Percentiles rank a stretch among this genome's conserved stretches.
Evolutionary conservation across 1,140 invertebrate species (phyloP).

Genomic region (Tetranychus urticae): DNA sequence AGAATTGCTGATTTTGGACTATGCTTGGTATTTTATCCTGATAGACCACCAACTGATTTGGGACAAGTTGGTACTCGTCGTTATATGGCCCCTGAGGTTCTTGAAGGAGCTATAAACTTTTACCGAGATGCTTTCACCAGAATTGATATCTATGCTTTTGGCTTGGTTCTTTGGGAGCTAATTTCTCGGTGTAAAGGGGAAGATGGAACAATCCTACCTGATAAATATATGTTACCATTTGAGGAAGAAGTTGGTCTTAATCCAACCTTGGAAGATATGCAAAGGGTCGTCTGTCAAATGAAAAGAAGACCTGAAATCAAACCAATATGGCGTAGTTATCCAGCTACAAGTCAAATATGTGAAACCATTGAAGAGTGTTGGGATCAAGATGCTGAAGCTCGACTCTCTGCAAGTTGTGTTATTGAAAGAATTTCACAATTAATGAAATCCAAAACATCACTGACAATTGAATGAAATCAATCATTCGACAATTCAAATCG

Average conservation of each 20-base stretch:
- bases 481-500: too few relatives aligned
- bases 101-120: conserved; percentile 94
- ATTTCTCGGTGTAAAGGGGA: conserved; percentile 33
- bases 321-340: conserved; percentile 56
- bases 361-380: conserved; percentile 93
- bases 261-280: conserved; percentile 89
- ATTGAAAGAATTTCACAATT: conserved; percentile 37
- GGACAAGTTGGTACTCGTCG: conserved; percentile 73
- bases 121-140: conserved; percentile 79
- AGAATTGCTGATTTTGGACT: conserved; percentile 96
- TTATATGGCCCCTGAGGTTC: conserved; percentile 85
- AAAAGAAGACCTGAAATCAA: conserved; percentile 63
- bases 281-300: conserved; percentile 74
- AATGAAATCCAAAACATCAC: too few relatives aligned
- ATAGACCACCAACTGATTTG: conserved; percentile 47
- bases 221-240: conserved; percentile 71
- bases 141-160: conserved; percentile 86
- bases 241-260: conserved; percentile 83
- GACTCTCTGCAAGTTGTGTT: conserved; percentile 76
- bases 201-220: conserved; percentile 37
- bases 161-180: conserved; percentile 86
- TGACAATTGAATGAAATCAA: too few relatives aligned
- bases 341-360: conserved; percentile 15
- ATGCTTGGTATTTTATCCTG: conserved; percentile 72
- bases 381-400: conserved; percentile 91